Evolutionary conservation across 1,140 invertebrate genomes (phyloP), one percentile per base, ranked within the genome.

Genomic region (Megathymus violae): DNA sequence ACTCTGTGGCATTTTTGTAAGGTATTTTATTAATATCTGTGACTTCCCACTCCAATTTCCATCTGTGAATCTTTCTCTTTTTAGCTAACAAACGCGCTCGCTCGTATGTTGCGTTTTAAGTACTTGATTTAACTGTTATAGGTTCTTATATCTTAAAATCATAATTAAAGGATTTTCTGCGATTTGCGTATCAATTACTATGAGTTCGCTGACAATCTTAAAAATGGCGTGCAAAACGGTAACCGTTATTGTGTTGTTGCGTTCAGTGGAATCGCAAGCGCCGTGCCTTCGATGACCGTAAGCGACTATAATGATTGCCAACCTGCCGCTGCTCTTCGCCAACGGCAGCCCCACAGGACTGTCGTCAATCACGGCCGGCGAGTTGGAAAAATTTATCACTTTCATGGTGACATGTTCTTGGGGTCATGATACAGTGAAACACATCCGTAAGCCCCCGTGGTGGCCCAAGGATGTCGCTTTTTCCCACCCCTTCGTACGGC

Each of bases 331-430:
- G 60, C 80, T 95, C 47, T 95, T 95, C 75, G 93, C 94, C 40
- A 93, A 94, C 78, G 94, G 94, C 58, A 94, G 94, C 84, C 94
- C 94, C 38, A 94, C 93, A 48, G 94, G 94, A 11, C 81, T 95
- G 51, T 92, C 94, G 51, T 93, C 93, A 74, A 94, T 95, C 44
- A 92, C 91, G 19, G 80, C 93, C 72, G 76, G 76, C 22, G 93
- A 95, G 72, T 76, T 95, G 65, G 94, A 95, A 88, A 93, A 92
- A 52, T 95, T 95, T 77, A 94, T 95, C 75, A 93, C 94, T 59
- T 95, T 95, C 74, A 94, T 95, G 94, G 93, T 95, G 48, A 94
- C 94, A 76, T 95, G 94, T 91, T 95, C 94, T 25, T 92, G 94
- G 86, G 94, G 94, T 15, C 93, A 94, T 66, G 92, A 94, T 62